Base-by-base conservation (phyloP, 2,113 vertebrate species). In the Chionodraco myersi region DNA sequence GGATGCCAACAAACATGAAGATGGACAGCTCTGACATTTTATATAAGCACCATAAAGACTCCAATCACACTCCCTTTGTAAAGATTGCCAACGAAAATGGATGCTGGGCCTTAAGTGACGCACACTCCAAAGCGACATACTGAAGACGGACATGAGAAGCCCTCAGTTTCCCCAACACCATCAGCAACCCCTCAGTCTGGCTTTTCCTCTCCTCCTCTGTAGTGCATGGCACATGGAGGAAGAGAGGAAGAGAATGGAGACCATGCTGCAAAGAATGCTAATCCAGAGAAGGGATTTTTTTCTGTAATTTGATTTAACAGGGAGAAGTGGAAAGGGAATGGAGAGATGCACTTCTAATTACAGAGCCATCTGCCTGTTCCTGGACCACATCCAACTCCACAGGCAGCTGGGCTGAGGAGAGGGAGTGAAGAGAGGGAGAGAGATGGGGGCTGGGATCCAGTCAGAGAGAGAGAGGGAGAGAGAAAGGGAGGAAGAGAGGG, bases 271-370 rank as follows among this genome's bases (percentile, higher is more conserved):
- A 91, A 91, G 94, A 95, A 95, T 79, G 75, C 92, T 95, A 96
- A 96, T 95, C 93, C 94, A 89, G 94, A 91, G 94, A 95, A 96
- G 86, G 91, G 94, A 95, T 95, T 95, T 96, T 96, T 94, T 95
- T 93, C 95, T 96, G 94, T 96, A 97, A 96, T 95, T 94, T 96
- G 96, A 96, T 96, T 96, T 96, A 96, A 96, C 95, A 89, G 94
- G 91, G 88, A 95, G 96, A 96, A 94, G 94, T 82, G 89, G 93
- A 83, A 92, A 89, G 95, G 95, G 94, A 96, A 95, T 91, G 90
- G 95, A 96, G 94, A 86, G 94, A 93, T 96, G 96, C 95, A 93
- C 91, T 93, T 95, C 95, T 95, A 95, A 95, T 89, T 95, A 96
- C 93, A 72, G 86, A 94, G 85, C 97, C 97, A 96, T 97, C 96